phyloP scores from a whole-genome alignment of 2,113 vertebrate genomes.

The Silurus meridionalis region DNA sequence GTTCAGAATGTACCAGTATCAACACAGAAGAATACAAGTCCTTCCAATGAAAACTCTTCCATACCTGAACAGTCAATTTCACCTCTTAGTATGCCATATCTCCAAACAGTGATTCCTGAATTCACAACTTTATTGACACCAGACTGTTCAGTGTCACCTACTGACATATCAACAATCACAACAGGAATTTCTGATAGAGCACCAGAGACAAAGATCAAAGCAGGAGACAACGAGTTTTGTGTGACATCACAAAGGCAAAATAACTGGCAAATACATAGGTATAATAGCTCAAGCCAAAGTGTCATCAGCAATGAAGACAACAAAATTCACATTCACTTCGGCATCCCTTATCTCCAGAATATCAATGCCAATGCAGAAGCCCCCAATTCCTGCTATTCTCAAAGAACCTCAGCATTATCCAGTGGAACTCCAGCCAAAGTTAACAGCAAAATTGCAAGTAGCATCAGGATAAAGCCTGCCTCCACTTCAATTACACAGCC shows the following conservation, averaged over 20 bases:
- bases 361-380: constrained; percentile 76
- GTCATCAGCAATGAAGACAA: constrained; percentile 99
- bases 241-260: constrained; percentile 89
- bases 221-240: constrained; percentile 84
- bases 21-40: constrained; percentile 78
- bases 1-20: constrained; percentile 86
- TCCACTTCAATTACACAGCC: constrained; percentile 87
- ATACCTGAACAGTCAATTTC: constrained; percentile 81
- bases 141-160: constrained; percentile 89
- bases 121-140: constrained; percentile 85
- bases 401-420: constrained; percentile 79
- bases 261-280: constrained; percentile 89
- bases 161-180: constrained; percentile 83
- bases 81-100: constrained; percentile 82
- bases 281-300: constrained; percentile 88
- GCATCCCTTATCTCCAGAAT: constrained; percentile 87
- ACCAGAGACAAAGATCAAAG: constrained; percentile 81
- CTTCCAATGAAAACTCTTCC: constrained; percentile 70
- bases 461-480: constrained; percentile 96
- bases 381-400: constrained; percentile 73
- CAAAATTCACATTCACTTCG: constrained; percentile 98
- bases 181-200: constrained; percentile 81
- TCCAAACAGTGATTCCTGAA: constrained; percentile 84
- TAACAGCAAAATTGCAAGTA: constrained; percentile 95
- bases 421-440: constrained; percentile 82